Base-by-base conservation (phyloP, 2,113 vertebrate genomes). In the Sapayoa aenigma region DNA sequence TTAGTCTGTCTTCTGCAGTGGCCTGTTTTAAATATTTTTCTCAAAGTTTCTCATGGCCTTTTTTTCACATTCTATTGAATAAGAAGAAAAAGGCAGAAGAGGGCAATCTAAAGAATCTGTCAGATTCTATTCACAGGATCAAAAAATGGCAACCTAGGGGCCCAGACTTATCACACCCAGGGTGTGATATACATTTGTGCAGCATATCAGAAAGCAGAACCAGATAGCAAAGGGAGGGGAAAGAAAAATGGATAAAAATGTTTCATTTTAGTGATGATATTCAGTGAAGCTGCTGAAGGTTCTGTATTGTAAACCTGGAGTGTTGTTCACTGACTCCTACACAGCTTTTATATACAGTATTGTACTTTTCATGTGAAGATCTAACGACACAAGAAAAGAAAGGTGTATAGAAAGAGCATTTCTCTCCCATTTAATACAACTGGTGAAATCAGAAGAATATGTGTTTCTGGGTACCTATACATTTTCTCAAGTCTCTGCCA, bases 221-320 rank as follows among this genome's bases (percentile, higher is more conserved):
- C 60, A n/a, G 3, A 7, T 9, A 14, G 58, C 11, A 68, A 0
- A 0, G 37, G 12, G 9, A 68, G 11, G 5, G 6, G 11, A 72
- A 84, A 67, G 14, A 81, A 67, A 69, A 86, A 74, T 11, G 2
- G 49, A 84, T 33, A 18, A 78, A 90, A 91, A 66, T 30, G 7
- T 72, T 93, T 86, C 44, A 16, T 7, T 63, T 89, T 25, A 74
- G 16, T 86, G 47, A 65, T 42, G n/a, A 42, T 47, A 75, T 7
- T 59, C 56, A 68, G 22, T 37, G 14, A 78, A 65, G 16, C 20
- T 72, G 8, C 76, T 94, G 82, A 59, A 53, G 44, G 75, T 91
- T 67, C 35, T 27, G 14, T 71, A 11, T 31, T 49, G 22, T 44
- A 84, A 86, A 55, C 33, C 7, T 84, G n/a, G 25, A 87, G 42